Evolutionary conservation across 2,113 vertebrate species (phyloP).

Genomic region (Cepphus grylle): DNA sequence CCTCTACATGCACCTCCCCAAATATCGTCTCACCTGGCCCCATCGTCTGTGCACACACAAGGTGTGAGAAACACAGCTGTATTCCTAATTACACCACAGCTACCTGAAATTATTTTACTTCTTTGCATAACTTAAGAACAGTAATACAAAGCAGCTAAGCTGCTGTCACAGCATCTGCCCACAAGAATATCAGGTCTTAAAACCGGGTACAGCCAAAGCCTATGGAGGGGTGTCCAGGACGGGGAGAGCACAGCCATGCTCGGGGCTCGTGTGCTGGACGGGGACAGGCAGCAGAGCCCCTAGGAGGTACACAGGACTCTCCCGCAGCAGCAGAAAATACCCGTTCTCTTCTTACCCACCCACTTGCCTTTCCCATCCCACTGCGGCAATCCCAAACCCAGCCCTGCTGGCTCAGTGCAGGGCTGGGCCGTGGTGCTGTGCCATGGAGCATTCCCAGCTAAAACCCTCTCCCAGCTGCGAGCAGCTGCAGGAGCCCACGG

Average conservation of each 20-base stretch:
- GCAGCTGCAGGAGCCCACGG: rapidly evolving
- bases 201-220: neutral
- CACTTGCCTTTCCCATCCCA: neutral
- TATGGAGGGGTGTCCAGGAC: rapidly evolving
- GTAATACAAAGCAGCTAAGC: neutral
- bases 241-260: neutral
- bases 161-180: neutral
- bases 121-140: neutral
- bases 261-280: rapidly evolving
- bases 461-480: neutral
- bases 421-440: neutral
- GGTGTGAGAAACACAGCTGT: neutral
- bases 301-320: rapidly evolving
- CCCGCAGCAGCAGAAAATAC: neutral
- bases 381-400: neutral
- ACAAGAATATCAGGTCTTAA: neutral
- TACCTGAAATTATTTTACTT: neutral
- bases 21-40: rapidly evolving
- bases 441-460: rapidly evolving
- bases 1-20: neutral
- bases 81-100: rapidly evolving
- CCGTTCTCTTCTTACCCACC: neutral
- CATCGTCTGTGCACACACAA: rapidly evolving
- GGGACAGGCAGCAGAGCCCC: neutral
- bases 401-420: neutral